Percentiles rank a stretch among this genome's conserved stretches.
Evolutionary conservation across 2,888 invertebrate genomes (phyloP).

Genomic region (Mesorhabditis spiculigera): DNA sequence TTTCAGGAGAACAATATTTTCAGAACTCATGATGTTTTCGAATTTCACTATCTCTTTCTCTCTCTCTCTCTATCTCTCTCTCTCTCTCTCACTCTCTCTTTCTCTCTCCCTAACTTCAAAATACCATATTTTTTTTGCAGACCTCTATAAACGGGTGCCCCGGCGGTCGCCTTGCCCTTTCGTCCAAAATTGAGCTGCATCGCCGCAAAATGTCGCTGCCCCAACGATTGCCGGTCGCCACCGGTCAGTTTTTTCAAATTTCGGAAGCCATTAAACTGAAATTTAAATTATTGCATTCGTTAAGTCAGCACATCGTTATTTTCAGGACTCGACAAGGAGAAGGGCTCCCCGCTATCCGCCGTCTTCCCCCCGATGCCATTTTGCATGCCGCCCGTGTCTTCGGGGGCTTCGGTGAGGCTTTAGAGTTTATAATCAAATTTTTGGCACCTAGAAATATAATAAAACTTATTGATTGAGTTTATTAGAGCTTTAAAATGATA

Average conservation of each 20-base stretch:
- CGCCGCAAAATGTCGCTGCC: slow-evolving; percentile 2
- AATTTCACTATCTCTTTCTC: too few species aligned
- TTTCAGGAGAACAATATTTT: too few species aligned
- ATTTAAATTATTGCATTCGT: too few species aligned
- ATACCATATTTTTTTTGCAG: too few species aligned
- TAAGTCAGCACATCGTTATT: background rate
- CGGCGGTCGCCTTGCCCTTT: too few species aligned
- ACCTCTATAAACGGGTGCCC: too few species aligned
- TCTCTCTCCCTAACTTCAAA: too few species aligned
- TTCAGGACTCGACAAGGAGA: background rate
- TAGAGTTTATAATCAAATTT: background rate
- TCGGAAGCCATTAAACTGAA: background rate
- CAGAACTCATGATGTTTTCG: too few species aligned
- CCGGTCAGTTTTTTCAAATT: background rate
- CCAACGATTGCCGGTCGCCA: slow-evolving; percentile 3
- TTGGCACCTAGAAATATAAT: background rate
- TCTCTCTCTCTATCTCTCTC: too few species aligned
- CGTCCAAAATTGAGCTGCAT: background rate
- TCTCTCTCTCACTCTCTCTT: too few species aligned
- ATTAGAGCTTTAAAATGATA: too few species aligned
- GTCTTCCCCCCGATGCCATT: slow-evolving; percentile 1
- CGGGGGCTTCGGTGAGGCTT: background rate
- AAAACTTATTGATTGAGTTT: too few species aligned
- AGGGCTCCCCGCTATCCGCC: background rate
- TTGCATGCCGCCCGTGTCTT: background rate